phyloP scores from a whole-genome alignment of 2,113 vertebrate genomes.

The Entelurus aequoreus region DNA sequence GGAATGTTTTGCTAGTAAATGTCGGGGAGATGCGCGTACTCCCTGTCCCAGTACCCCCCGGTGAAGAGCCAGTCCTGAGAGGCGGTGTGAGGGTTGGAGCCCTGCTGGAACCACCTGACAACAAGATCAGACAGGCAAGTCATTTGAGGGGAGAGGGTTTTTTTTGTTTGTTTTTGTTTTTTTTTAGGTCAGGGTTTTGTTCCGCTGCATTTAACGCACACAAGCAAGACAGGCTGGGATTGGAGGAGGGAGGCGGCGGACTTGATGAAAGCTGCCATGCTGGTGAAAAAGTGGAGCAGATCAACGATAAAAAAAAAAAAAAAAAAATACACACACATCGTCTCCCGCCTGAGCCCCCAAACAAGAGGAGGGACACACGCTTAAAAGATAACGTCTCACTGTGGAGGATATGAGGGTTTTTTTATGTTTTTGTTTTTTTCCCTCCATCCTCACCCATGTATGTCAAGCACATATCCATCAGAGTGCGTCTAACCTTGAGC shows the following conservation, averaged over 20 bases:
- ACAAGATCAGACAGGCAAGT: constrained; percentile 3
- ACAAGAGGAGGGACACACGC: neutral
- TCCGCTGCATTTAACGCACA: neutral
- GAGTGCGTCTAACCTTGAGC: constrained; percentile 58
- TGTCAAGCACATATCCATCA: constrained; percentile 18
- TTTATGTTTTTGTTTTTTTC: neutral
- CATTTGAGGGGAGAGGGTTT: too few relatives aligned
- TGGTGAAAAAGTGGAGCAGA: constrained; percentile 9
- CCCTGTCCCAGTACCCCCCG: constrained; percentile 91
- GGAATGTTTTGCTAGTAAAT: constrained; percentile 80
- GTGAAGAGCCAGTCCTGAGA: constrained; percentile 93
- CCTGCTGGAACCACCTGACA: constrained; percentile 93
- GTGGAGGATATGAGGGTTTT: neutral
- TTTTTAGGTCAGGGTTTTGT: too few relatives aligned
- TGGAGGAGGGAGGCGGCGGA: neutral
- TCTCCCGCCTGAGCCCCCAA: neutral
- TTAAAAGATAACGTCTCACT: neutral
- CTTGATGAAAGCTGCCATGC: constrained; percentile 20
- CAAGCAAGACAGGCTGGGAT: neutral
- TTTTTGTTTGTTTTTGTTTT: too few relatives aligned
- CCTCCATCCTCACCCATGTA: constrained; percentile 11
- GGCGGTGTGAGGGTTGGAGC: constrained; percentile 84
- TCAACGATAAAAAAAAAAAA: constrained; percentile 8
- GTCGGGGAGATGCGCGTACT: constrained; percentile 86
- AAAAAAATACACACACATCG: neutral